Conservation (phyloP, 2,888 invertebrate genomes). For the Drosophila niveifrons region DNA sequence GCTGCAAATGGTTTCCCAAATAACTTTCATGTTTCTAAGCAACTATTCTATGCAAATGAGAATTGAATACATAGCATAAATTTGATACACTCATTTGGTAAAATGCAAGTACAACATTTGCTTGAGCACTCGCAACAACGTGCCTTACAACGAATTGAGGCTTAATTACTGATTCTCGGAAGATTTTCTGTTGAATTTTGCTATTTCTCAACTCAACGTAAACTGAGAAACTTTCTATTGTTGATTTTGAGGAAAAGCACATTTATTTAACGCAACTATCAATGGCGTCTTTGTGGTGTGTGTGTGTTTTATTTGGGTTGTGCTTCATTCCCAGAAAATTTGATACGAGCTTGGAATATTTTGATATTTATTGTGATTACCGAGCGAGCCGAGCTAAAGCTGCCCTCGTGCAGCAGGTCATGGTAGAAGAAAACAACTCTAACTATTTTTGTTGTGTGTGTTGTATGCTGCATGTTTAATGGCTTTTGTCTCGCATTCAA, state of each 20-base stretch:
- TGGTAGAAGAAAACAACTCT: constrained; percentile 12
- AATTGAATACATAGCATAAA: background rate
- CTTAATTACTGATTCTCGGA: background rate
- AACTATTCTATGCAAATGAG: no score
- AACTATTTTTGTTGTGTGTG: constrained; percentile 3
- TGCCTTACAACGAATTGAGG: background rate
- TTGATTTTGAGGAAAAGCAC: background rate
- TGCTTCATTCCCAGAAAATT: background rate
- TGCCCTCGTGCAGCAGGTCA: constrained; percentile 1
- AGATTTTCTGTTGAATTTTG: background rate
- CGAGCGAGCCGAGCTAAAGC: constrained; percentile 10
- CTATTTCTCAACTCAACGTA: background rate
- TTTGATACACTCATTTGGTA: background rate
- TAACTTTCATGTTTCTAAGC: no score
- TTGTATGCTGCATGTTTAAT: constrained; percentile 44
- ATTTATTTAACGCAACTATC: background rate
- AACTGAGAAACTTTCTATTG: background rate
- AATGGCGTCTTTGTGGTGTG: background rate
- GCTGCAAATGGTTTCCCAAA: no score
- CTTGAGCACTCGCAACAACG: background rate
- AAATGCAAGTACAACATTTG: background rate
- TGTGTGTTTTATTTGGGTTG: background rate
- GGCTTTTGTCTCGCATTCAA: constrained; percentile 58
- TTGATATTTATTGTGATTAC: background rate
- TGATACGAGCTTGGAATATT: background rate